A percentile compares a stretch with the other conserved stretches of the same genome.
Conservation (phyloP, 2,797 vertebrate genomes). For the Erpetoichthys calabaricus region DNA sequence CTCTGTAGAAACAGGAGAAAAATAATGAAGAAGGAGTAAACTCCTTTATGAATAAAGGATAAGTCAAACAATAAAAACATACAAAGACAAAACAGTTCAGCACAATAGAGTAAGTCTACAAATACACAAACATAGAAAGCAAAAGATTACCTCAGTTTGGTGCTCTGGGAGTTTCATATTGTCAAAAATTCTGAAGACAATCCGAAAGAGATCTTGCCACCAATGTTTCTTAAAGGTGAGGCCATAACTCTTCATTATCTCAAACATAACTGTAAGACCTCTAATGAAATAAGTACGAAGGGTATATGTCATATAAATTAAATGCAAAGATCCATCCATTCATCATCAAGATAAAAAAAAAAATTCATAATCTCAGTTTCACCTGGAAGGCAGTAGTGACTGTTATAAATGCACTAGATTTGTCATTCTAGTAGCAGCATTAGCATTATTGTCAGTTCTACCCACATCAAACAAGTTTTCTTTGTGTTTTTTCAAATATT, state of each 20-base stretch:
- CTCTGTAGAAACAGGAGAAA: slow-evolving; percentile 49
- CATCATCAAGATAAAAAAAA: too few relatives aligned
- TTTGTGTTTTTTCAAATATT: too few relatives aligned
- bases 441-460: too few relatives aligned
- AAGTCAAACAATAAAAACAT: not conserved
- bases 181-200: slow-evolving; percentile 91
- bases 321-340: too few relatives aligned
- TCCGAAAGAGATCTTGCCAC: slow-evolving; percentile 95
- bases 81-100: not conserved
- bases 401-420: too few relatives aligned
- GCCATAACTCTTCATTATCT: slow-evolving; percentile 97
- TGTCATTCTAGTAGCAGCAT: too few relatives aligned
- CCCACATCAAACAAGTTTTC: too few relatives aligned
- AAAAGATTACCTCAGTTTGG: slow-evolving; percentile 75
- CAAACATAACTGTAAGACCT: slow-evolving; percentile 93
- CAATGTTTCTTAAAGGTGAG: slow-evolving; percentile 89
- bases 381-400: too few relatives aligned
- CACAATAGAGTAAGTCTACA: not conserved
- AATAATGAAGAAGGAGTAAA: slow-evolving; percentile 5
- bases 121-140: not conserved
- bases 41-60: not conserved
- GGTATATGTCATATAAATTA: too few relatives aligned
- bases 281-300: slow-evolving; percentile 37
- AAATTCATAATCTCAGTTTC: too few relatives aligned
- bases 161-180: slow-evolving; percentile 96